A percentile compares a stretch with the other conserved stretches of the same genome.
Evolutionary conservation across 2,888 invertebrate genomes (phyloP).

Genomic region (Eilema depressum): DNA sequence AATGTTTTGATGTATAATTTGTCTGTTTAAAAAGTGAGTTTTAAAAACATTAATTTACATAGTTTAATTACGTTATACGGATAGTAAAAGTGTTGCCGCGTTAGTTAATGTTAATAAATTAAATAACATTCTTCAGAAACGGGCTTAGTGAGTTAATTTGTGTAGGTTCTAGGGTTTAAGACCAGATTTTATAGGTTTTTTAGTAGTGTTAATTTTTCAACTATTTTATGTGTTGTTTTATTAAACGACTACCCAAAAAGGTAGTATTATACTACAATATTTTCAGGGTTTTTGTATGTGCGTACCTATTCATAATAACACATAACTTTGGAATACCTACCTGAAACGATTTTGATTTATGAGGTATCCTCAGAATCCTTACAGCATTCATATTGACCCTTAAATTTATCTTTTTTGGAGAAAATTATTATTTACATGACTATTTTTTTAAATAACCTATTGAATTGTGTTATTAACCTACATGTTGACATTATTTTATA

Average conservation of each 20-base stretch:
- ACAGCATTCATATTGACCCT: background rate
- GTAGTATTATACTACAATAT: background rate
- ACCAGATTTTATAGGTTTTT: background rate
- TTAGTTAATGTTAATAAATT: background rate
- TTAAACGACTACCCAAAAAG: background rate
- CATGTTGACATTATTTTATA: too few relatives aligned
- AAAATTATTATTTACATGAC: background rate
- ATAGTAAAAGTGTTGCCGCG: background rate
- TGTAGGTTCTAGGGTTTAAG: background rate
- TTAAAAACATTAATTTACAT: background rate
- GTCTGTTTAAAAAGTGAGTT: background rate
- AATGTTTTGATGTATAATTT: background rate
- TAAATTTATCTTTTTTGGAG: background rate
- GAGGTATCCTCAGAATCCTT: background rate
- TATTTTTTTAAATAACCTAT: too few relatives aligned
- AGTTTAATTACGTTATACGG: background rate
- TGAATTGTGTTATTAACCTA: too few relatives aligned
- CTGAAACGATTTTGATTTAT: background rate
- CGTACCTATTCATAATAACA: background rate
- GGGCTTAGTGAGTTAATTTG: background rate
- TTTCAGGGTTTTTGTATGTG: background rate
- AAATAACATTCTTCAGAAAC: background rate
- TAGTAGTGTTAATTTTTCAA: background rate
- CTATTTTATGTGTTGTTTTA: background rate
- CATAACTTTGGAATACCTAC: background rate